Percentiles rank a stretch among this genome's conserved stretches.
These are phyloP conservation scores for cattle (Bos taurus) DNA, from an alignment of 2,113 vertebrate species.

Conservation along the genomic window ARS-UCD2.0 NC_037328.1:110824001-110824500, in stretches of 20 bases:
- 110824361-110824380: background rate
- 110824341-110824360: background rate
- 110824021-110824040: background rate
- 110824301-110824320: background rate
- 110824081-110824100: background rate
- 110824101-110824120: background rate
- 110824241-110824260: background rate
- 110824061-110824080: background rate
- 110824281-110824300: background rate
- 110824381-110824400: background rate
- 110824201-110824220: background rate
- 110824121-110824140: background rate
- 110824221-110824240: conserved; percentile 25
- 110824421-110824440: background rate
- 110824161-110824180: background rate
- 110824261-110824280: background rate
- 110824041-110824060: background rate
- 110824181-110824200: conserved; percentile 24
- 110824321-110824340: background rate
- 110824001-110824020: background rate
- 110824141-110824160: background rate
- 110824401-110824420: background rate
- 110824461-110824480: background rate
- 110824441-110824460: background rate
- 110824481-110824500: background rate